Base-by-base conservation (phyloP, 2,797 vertebrate species). In the Chloroceryle inda region DNA sequence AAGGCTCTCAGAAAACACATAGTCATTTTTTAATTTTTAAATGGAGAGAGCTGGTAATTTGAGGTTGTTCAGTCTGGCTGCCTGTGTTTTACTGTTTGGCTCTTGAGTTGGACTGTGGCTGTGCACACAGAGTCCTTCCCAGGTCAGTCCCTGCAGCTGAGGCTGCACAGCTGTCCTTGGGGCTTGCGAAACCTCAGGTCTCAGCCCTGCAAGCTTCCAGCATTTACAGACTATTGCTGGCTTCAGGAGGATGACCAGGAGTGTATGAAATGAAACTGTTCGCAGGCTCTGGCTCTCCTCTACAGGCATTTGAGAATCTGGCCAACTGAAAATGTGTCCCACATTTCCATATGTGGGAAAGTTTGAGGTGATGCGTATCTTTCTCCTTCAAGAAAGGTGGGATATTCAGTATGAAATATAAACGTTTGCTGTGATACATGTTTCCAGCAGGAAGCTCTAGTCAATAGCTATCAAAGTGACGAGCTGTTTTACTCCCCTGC, bases 391-490 rank as follows among this genome's bases (percentile, higher is more conserved):
- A 47, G 1, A 1, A 87, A 82, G 0, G 0, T 80, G 89, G 55
- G 82, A 63, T 86, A 23, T 67, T 91, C 35, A 42, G 33, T 22
- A 20, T 18, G 44, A 89, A 94, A 56, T 52, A 67, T 31, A 86
- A 92, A 78, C 0, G 7, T 79, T 93, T 89, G 42, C 63, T 3
- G 0, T 42, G 40, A 59, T 90, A 9, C 0, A 13, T 68, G 35
- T 74, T 88, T 95, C 52, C 67, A 93, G 92, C 88, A 93, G 89
- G 89, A 96, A 94, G 59, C 33, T 85, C 62, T 33, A 79, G 85
- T 96, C 89, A 89, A 9, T 68, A 85, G 63, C 76, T 95, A 61
- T 93, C 63, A 80, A 94, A 94, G 64, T 85, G 80, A 93, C 3
- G 22, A 87, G 93, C 26, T 77, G n/a, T 53, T 96, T 89, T 93